Conservation (phyloP, 2,113 vertebrate genomes). For the Paramisgurnus dabryanus region DNA sequence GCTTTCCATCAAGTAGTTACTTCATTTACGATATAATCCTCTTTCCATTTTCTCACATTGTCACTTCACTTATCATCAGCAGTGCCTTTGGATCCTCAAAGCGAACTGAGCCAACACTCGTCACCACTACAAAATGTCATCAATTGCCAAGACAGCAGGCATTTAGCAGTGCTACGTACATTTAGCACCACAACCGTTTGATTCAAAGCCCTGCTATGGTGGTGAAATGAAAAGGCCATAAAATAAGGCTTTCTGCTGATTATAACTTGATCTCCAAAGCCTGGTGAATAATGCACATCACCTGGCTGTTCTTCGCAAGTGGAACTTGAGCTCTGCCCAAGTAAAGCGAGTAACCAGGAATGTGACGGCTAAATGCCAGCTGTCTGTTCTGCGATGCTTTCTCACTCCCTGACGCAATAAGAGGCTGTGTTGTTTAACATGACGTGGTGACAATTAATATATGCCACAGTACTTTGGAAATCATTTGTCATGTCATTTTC, state of each 20-base stretch:
- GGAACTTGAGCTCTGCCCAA: conserved; percentile 80
- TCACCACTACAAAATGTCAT: not conserved
- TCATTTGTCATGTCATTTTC: conserved; percentile 29
- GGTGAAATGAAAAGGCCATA: conserved; percentile 55
- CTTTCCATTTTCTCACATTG: conserved; percentile 9
- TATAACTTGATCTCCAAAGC: conserved; percentile 75
- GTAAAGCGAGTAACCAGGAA: conserved; percentile 72
- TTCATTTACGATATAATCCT: not conserved
- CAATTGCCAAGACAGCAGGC: conserved; percentile 10
- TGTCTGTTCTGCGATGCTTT: conserved; percentile 59
- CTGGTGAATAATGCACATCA: conserved; percentile 86
- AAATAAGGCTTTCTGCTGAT: conserved; percentile 70
- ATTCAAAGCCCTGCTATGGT: conserved; percentile 24
- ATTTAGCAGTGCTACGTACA: conserved; percentile 17
- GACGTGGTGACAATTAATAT: conserved; percentile 53
- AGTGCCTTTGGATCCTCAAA: not conserved
- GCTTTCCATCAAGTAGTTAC: no score
- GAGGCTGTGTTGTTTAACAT: conserved; percentile 61
- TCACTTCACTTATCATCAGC: conserved; percentile 13
- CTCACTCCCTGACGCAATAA: conserved; percentile 50
- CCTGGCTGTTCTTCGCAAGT: conserved; percentile 74
- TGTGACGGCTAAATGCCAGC: conserved; percentile 60
- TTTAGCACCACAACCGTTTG: conserved; percentile 14
- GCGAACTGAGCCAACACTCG: not conserved
- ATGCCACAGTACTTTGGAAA: conserved; percentile 49